Evolutionary conservation across 2,797 vertebrate species (phyloP).

Genomic region (Naso thynnoides): DNA sequence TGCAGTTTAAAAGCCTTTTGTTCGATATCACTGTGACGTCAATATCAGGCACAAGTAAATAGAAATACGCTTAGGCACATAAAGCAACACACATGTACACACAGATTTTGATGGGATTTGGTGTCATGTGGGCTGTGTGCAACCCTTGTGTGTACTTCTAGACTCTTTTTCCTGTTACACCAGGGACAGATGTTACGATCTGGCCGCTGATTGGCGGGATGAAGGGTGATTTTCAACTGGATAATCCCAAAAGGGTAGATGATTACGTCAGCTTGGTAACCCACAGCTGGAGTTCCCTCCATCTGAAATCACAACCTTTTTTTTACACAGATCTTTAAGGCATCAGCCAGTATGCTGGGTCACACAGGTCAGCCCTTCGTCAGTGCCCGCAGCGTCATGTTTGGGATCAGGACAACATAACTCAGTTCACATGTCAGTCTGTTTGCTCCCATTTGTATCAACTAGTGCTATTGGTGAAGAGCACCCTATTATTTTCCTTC

Average conservation of each 20-base stretch:
- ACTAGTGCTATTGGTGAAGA: no score
- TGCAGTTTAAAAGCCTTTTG: constrained; percentile 45
- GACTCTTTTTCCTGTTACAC: constrained; percentile 48
- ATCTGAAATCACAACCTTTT: constrained; percentile 35
- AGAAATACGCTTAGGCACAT: constrained; percentile 9
- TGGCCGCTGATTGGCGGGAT: constrained; percentile 67
- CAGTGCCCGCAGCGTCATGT: constrained; percentile 13
- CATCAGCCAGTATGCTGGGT: neutral
- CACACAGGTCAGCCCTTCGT: neutral
- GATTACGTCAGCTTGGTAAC: constrained; percentile 59
- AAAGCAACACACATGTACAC: constrained; percentile 17
- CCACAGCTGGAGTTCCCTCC: constrained; percentile 57
- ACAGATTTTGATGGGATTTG: constrained; percentile 62
- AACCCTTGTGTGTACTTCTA: constrained; percentile 32
- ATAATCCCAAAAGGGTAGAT: constrained; percentile 69
- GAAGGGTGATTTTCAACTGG: constrained; percentile 49
- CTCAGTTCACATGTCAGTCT: constrained; percentile 8
- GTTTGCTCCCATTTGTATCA: neutral
- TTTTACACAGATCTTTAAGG: constrained; percentile 42
- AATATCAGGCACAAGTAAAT: constrained; percentile 29
- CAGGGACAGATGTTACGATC: constrained; percentile 68
- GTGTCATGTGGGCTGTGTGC: constrained; percentile 29
- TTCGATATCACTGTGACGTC: constrained; percentile 23
- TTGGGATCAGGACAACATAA: neutral
- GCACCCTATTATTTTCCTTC: neutral